Evolutionary conservation across 2,797 vertebrate species (phyloP), one percentile per base, ranked within the genome.

Genomic region (Parauchenoglanis punctatus): DNA sequence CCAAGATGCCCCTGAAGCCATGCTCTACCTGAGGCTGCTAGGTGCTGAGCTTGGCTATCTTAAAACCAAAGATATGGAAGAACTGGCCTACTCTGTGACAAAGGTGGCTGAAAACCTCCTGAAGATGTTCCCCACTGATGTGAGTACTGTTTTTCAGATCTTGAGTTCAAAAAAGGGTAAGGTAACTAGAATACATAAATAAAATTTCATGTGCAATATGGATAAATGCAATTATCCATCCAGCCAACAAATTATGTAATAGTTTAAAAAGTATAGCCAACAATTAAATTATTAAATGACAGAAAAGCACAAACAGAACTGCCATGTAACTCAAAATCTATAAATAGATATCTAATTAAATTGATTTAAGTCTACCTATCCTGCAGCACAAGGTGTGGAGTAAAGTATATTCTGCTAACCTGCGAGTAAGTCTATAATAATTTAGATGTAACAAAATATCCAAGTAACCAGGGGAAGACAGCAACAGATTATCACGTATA

Each of bases 1-100:
- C 18, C 94, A 95, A 49, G 91, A 96, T 83, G 91, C 93, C 84
- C 98, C 98, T 0, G 97, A 99, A 92, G 98, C 96, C 87, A 97
- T 95, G 93, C 95, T 98, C 56, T 99, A 98, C 89, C 94, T 99
- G 89, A 97, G 95, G 87, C 93, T 99, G 88, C 88, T 99, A 81
- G 97, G 96, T 89, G 96, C 97, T 93, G 99, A 99, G 89, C 94
- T 99, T 84, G 98, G 98, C 58, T 99, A 99, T 92, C 81, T 98
- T 91, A 97, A 89, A 90, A 95, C 97, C 86, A 96, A 90, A 2
- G 98, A 99, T 75, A 92, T 99, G 85, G 94, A 93, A 52, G 90
- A 90, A 65, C 92, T 96, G 90, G 92, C 91, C 63, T 84, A 95
- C 73, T 93, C 97, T 89, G 93, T 92, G 31, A 92, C 92, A 88